Evolutionary conservation across 2,888 invertebrate species (phyloP), one percentile per base, ranked within the genome.

Genomic region (Macrophya alboannulata): DNA sequence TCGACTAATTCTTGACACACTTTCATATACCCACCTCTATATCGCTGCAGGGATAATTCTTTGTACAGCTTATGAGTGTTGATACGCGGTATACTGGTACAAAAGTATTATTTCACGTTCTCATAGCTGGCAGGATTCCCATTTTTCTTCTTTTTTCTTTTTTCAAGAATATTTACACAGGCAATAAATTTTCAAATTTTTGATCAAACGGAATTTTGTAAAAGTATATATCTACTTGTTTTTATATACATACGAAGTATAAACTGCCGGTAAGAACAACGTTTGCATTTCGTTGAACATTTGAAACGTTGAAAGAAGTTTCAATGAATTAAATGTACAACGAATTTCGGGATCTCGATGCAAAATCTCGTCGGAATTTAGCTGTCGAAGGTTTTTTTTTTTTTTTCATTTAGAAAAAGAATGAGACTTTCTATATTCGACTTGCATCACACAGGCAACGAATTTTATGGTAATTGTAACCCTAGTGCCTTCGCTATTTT

Each of bases 1-100:
- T 68, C 68, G 37, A 68, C 37, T 68, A 68, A 68, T 68, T 68
- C 68, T 12, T 68, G 68, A 68, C 68, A 68, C 37, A 68, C 68
- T 68, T 68, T 68, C 37, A 68, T 68, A 37, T 68, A 68, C 55
- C 4, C 4, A 48, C 10, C 12, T 62, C 4, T 21, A 62, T 21
- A 62, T 62, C 21, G 25, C 62, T 25, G 25, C 10, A 62, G 62
- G 12, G 62, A 25, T 62, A 55, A 55, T 62, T 62, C 62, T 21
- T 21, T 21, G 10, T 25, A 21, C 21, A 12, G 21, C 25, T 62
- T 62, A 31, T 25, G 12, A 1, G 21, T 25, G 21, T 62, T 21
- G 62, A 62, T 62, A n/a, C n/a, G 31, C 31, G 31, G 31, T 31
- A 31, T 31, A 31, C 31, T 31, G 31, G 3, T 31, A 31, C 31